Evolutionary conservation across 2,888 invertebrate species (phyloP).

Genomic region (Agrotis puta): DNA sequence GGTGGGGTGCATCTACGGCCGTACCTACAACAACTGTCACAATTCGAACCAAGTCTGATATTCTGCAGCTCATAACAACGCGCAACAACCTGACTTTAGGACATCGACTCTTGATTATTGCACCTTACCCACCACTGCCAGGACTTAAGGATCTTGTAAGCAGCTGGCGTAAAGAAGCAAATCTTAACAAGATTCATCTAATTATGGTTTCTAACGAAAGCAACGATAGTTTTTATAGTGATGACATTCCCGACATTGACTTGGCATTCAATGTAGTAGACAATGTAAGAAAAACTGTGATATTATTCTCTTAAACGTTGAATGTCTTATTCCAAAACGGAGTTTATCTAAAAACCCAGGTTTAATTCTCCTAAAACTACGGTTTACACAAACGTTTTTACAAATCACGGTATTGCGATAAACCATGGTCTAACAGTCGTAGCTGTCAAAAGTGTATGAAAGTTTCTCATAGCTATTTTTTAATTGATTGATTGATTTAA

Average conservation of each 20-base stretch:
- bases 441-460: no score
- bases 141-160: constrained; percentile 64
- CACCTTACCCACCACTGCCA: constrained; percentile 62
- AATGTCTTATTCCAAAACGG: no score
- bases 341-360: no score
- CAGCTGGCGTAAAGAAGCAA: constrained; percentile 63
- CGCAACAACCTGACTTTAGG: constrained; percentile 45
- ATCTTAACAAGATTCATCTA: constrained; percentile 59
- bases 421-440: no score
- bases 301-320: neutral
- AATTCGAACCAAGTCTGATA: constrained; percentile 58
- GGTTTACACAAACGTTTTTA: no score
- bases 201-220: constrained; percentile 53
- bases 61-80: constrained; percentile 53
- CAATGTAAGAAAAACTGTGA: constrained; percentile 54
- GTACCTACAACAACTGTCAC: no score
- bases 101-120: constrained; percentile 61
- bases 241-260: constrained; percentile 50
- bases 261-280: constrained; percentile 61
- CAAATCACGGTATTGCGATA: no score
- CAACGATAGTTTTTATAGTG: constrained; percentile 36
- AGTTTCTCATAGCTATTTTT: no score
- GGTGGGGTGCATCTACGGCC: constrained; percentile 49
- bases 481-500: no score
- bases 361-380: no score